These are phyloP conservation scores for Trichonephila inaurata DNA, from an alignment of 1,140 invertebrate species.

Conservation along the genomic window DNA sequence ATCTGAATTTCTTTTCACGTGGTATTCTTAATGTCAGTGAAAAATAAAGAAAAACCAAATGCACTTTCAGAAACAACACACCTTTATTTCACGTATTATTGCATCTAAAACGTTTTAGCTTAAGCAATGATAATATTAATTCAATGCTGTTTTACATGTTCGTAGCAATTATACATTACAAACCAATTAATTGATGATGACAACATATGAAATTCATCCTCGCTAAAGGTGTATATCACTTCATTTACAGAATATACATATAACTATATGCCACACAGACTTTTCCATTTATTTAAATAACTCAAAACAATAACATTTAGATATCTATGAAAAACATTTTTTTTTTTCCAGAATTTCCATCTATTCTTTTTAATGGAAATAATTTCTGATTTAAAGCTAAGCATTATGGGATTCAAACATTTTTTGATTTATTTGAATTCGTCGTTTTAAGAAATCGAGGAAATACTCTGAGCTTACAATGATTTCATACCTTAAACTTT, in stretches of 20 bases:
- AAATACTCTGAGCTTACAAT: too few relatives aligned
- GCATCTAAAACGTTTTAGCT: slow-evolving; percentile 67
- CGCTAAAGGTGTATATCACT: neutral
- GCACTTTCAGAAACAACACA: slow-evolving; percentile 53
- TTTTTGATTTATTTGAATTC: too few relatives aligned
- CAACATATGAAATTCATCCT: neutral
- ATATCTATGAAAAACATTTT: neutral
- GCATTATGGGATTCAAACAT: too few relatives aligned
- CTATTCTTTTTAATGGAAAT: too few relatives aligned
- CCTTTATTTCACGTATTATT: slow-evolving; percentile 70
- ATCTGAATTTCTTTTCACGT: too few relatives aligned
- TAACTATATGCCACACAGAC: neutral
- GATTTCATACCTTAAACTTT: too few relatives aligned
- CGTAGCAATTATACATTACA: neutral
- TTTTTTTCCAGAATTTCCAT: neutral
- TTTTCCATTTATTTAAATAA: neutral
- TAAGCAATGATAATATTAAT: slow-evolving; percentile 14
- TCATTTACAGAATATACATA: slow-evolving; percentile 30
- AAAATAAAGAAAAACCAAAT: neutral
- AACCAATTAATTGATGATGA: neutral
- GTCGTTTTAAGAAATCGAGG: too few relatives aligned
- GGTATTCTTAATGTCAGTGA: too few relatives aligned
- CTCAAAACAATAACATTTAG: neutral
- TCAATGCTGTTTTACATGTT: neutral
- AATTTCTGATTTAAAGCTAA: too few relatives aligned